Percentiles rank a stretch among this genome's conserved stretches.
Conservation (phyloP, 1,140 invertebrate genomes). For the Agrypnia vestita region DNA sequence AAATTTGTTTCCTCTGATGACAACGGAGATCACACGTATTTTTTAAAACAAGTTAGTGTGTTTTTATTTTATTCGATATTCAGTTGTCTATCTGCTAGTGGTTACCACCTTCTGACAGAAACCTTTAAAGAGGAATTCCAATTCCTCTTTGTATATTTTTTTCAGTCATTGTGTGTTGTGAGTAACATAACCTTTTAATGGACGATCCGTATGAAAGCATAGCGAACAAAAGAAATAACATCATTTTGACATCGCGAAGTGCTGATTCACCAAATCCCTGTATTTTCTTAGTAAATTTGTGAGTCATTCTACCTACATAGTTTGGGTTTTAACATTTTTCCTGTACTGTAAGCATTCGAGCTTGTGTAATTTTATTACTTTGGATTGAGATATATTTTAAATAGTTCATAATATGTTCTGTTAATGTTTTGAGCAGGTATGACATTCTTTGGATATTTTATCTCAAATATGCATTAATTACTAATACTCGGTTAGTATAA, state of each 20-base stretch:
- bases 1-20: slow-evolving; percentile 7
- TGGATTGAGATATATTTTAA: no score
- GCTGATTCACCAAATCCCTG: slow-evolving; percentile 25
- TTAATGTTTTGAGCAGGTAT: no score
- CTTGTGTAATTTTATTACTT: no score
- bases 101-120: background rate
- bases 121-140: background rate
- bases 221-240: slow-evolving; percentile 29
- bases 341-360: no score
- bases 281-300: slow-evolving; percentile 19
- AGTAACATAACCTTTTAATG: slow-evolving; percentile 27
- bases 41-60: slow-evolving; percentile 36
- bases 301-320: background rate
- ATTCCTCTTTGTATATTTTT: background rate
- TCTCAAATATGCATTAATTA: no score
- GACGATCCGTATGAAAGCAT: slow-evolving; percentile 24
- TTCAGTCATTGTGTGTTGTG: background rate
- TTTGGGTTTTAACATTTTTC: slow-evolving; percentile 1
- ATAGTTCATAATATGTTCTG: no score
- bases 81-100: background rate
- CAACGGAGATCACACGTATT: slow-evolving; percentile 11
- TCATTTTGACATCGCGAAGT: background rate
- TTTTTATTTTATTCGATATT: slow-evolving; percentile 18
- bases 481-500: no score
- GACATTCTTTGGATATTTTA: no score